These are phyloP conservation scores for Watsonalla binaria DNA, from an alignment of 2,888 invertebrate genomes.

Conservation along the genomic window DNA sequence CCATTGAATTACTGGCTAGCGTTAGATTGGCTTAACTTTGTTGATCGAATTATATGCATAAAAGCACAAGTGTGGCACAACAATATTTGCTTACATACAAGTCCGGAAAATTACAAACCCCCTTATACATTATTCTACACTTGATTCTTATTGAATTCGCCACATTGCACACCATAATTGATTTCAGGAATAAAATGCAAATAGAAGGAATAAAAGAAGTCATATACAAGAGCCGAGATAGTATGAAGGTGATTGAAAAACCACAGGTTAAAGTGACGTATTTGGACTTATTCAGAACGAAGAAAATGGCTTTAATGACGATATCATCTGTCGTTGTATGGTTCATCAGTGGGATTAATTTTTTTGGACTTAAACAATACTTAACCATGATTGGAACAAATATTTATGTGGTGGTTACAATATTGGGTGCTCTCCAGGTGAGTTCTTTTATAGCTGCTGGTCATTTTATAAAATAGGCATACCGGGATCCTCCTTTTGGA, in stretches of 20 bases:
- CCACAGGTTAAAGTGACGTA: slow-evolving; percentile 24
- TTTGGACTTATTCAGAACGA: slow-evolving; percentile 38
- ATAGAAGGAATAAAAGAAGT: slow-evolving; percentile 31
- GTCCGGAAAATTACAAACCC: too few relatives aligned
- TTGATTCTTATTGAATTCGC: too few relatives aligned
- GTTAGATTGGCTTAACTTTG: too few relatives aligned
- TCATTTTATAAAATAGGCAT: too few relatives aligned
- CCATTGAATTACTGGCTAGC: too few relatives aligned
- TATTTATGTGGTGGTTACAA: slow-evolving; percentile 26
- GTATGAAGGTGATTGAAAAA: slow-evolving; percentile 26
- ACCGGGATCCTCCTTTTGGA: too few relatives aligned
- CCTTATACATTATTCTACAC: too few relatives aligned
- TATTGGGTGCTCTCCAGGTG: too few relatives aligned
- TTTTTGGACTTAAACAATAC: slow-evolving; percentile 49
- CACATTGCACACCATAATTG: background rate
- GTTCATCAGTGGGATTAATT: slow-evolving; percentile 32
- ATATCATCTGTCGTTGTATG: slow-evolving; percentile 26
- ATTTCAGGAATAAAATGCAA: slow-evolving; percentile 39
- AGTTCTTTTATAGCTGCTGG: too few relatives aligned
- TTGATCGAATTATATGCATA: too few relatives aligned
- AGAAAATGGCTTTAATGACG: slow-evolving; percentile 24
- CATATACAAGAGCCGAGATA: slow-evolving; percentile 26
- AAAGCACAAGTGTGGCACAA: too few relatives aligned
- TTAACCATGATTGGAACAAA: slow-evolving; percentile 37
- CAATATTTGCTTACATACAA: too few relatives aligned